These are phyloP conservation scores for Euthynnus affinis DNA, from an alignment of 2,797 vertebrate genomes.

Conservation along the genomic window DNA sequence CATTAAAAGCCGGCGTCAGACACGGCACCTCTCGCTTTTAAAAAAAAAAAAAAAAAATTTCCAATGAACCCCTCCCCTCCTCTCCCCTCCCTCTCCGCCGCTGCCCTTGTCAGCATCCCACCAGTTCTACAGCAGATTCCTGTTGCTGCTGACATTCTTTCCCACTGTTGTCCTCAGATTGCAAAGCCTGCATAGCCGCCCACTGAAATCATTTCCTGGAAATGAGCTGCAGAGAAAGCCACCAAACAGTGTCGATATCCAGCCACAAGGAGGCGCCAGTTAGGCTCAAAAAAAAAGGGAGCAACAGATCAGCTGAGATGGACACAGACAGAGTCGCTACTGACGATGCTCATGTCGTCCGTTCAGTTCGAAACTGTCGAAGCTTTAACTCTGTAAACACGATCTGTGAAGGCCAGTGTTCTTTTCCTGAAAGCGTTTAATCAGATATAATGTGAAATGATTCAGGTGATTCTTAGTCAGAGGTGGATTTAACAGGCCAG, in stretches of 20 bases:
- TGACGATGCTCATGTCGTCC: conserved; percentile 4
- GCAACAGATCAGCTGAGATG: conserved; percentile 34
- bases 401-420: background rate
- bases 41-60: background rate
- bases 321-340: conserved; percentile 20
- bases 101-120: background rate
- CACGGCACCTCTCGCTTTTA: background rate
- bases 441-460: too few relatives aligned
- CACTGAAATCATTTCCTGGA: conserved; percentile 76
- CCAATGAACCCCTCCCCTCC: background rate
- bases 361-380: too few relatives aligned
- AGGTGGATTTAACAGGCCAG: background rate
- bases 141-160: conserved; percentile 63
- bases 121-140: conserved; percentile 19
- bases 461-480: conserved; percentile 45
- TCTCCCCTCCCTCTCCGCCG: too few relatives aligned
- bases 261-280: conserved; percentile 54
- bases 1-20: background rate
- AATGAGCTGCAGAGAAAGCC: conserved; percentile 33
- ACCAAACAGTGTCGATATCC: background rate
- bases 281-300: too few relatives aligned
- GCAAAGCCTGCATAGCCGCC: conserved; percentile 46
- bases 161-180: conserved; percentile 47
- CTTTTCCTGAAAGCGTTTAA: too few relatives aligned
- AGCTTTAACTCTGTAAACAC: conserved; percentile 16